Base-by-base conservation (phyloP, 2,888 invertebrate genomes). In the Cerastoderma edule region DNA sequence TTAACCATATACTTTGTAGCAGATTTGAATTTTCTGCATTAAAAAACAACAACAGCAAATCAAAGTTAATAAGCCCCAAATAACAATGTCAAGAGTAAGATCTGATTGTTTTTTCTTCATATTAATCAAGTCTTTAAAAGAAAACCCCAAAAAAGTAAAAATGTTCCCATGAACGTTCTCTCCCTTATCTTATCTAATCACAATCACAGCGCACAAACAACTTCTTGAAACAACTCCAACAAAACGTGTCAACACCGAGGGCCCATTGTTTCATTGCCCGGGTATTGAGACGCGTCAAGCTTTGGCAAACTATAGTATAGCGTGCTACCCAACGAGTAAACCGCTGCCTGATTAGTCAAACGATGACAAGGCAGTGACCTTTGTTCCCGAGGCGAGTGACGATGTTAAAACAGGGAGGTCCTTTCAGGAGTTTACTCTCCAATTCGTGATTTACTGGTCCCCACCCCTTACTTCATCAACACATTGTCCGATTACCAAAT, bases 321-420 rank as follows among this genome's bases (percentile, higher is more conserved):
- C 70, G 63, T 70, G 70, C 53, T 63, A 22, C 57, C 60, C 22
- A n/a, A 33, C 22, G 46, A n/a, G 46, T 35, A 46, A 48, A 19
- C 27, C 63, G 50, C 28, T 64, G 63, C 28, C 64, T 67, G 73
- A 73, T 73, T 73, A 73, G 57, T 30, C 67, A 28, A 27, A 13
- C 46, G 44, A 67, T 60, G 67, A 73, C 57, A 63, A 48, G 73
- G 73, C 67, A 63, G 35, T 33, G 24, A 32, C 60, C 60, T 60
- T 60, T 60, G 60, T 60, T 32, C 32, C 35, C n/a, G 19, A 35
- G 60, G 35, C 60, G 60, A 24, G 22, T 60, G 35, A 33, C 60
- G 24, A 50, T 50, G 50, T 50, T 10, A 10, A 35, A 35, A 60
- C 35, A 60, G 32, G 60, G 50, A 50, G 50, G 57, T 57, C 57